Conservation (phyloP, 2,113 vertebrate species). For the Cygnus buccinator region DNA sequence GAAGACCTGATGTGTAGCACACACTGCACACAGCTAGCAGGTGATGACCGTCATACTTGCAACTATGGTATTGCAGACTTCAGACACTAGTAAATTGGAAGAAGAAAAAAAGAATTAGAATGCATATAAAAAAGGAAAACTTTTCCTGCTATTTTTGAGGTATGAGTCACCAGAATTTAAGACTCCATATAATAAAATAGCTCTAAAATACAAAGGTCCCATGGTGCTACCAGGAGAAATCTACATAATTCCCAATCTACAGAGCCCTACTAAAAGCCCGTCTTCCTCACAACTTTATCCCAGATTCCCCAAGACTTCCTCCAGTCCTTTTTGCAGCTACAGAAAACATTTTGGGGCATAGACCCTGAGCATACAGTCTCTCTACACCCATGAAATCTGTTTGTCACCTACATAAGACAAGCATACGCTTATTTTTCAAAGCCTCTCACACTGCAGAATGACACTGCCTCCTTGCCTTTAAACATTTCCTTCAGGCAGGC, state of each 20-base stretch:
- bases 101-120: background rate
- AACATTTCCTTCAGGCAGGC: background rate
- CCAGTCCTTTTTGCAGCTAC: background rate
- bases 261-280: background rate
- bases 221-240: background rate
- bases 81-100: background rate
- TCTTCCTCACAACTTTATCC: background rate
- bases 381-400: background rate
- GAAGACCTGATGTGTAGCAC: background rate
- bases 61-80: background rate
- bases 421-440: background rate
- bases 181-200: background rate
- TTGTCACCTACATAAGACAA: background rate
- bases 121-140: background rate
- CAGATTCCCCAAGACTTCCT: background rate
- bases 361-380: background rate
- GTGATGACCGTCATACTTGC: fast-evolving
- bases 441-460: background rate
- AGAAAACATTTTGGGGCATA: background rate
- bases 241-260: background rate
- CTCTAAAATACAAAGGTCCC: background rate
- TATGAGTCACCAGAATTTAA: background rate
- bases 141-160: background rate
- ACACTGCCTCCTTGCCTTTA: background rate
- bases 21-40: background rate